Conservation (phyloP, 37 sponge, comb jelly and placozoan species). For the Theonella swinhoei region DNA sequence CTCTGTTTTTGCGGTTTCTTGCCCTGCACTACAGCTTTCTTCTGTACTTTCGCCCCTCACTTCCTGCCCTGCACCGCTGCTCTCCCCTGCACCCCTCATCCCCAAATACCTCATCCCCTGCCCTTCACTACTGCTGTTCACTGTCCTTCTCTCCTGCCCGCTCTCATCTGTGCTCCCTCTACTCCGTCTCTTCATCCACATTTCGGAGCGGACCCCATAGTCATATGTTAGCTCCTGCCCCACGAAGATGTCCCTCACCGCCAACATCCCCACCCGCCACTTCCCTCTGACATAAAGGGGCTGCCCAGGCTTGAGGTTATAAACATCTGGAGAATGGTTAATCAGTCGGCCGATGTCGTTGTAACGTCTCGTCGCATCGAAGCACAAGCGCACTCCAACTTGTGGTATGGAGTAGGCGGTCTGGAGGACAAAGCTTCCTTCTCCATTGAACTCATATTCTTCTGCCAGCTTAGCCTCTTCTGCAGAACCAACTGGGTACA, state of each 20-base stretch:
- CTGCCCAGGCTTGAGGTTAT: background rate
- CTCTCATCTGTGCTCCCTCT: no score
- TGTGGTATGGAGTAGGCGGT: background rate
- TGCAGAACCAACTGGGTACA: background rate
- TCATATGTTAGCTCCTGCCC: background rate
- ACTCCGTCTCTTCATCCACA: background rate
- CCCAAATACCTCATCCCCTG: no score
- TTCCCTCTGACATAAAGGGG: background rate
- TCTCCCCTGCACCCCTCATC: background rate
- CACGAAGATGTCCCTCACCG: background rate
- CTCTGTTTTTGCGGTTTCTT: no score
- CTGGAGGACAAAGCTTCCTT: background rate
- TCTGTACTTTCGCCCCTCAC: background rate
- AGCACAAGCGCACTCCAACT: background rate
- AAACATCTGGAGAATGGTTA: background rate
- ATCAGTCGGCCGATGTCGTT: background rate
- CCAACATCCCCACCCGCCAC: background rate
- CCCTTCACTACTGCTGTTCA: background rate
- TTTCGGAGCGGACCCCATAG: background rate
- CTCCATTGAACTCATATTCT: background rate
- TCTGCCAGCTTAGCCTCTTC: background rate
- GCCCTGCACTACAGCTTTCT: background rate
- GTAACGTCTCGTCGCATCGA: background rate
- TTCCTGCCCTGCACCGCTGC: no score
- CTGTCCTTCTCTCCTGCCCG: background rate